A percentile compares a stretch with the other conserved stretches of the same genome.
phyloP scores from a whole-genome alignment of 1,140 invertebrate genomes.

The Lepidurus packardi region DNA sequence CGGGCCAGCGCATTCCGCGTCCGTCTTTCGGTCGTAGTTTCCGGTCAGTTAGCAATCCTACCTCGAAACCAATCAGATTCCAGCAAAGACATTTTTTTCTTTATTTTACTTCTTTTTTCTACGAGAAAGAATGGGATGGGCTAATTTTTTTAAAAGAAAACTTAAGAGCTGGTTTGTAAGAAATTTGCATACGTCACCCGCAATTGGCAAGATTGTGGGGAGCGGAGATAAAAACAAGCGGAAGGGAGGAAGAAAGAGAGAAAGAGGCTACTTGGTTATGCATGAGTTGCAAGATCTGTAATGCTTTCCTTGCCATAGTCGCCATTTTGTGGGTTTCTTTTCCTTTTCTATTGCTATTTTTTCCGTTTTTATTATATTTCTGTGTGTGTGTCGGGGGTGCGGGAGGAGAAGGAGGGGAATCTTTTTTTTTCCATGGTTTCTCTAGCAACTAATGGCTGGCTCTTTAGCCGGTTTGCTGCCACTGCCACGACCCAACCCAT shows the following conservation, averaged over 20 bases:
- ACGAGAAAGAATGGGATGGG: not conserved
- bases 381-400: not conserved
- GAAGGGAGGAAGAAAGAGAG: constrained; percentile 3
- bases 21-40: not conserved
- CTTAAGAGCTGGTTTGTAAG: not conserved
- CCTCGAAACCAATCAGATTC: constrained; percentile 10
- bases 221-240: not conserved
- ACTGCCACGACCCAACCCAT: not conserved
- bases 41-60: constrained; percentile 10
- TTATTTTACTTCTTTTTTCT: not conserved
- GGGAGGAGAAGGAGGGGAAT: not conserved
- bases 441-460: constrained; percentile 13
- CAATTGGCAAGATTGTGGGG: constrained; percentile 12
- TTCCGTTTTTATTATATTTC: not conserved
- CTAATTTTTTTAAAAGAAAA: not conserved
- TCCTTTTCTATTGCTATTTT: constrained; percentile 4
- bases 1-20: not conserved
- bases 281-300: constrained; percentile 18
- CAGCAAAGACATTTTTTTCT: not conserved
- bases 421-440: not conserved
- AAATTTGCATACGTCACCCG: constrained; percentile 21
- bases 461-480: constrained; percentile 13
- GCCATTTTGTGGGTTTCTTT: constrained; percentile 9
- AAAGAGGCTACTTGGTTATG: not conserved
- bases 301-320: constrained; percentile 10